Conservation (phyloP, 2,888 invertebrate genomes). For the Sinelater perroti region DNA sequence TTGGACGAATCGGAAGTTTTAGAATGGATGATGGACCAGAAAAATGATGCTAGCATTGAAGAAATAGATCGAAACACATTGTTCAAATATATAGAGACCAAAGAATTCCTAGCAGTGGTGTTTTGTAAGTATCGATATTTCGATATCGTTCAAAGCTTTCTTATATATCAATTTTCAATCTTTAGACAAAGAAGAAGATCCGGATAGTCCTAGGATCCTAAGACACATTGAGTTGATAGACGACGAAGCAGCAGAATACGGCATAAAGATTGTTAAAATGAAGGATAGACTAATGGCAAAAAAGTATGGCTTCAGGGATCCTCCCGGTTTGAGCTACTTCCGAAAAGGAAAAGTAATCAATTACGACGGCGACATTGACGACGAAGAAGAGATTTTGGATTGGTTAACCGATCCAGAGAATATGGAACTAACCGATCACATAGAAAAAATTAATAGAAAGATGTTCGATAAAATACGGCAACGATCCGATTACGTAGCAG, state of each 20-base stretch:
- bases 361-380: conserved; percentile 92
- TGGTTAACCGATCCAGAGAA: conserved; percentile 94
- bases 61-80: conserved; percentile 86
- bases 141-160: neutral
- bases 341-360: conserved; percentile 88
- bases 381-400: conserved; percentile 87
- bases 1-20: conserved; percentile 83
- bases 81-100: conserved; percentile 84
- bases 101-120: conserved; percentile 90
- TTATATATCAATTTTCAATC: neutral
- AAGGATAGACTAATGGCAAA: conserved; percentile 90
- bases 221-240: conserved; percentile 90
- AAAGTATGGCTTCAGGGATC: conserved; percentile 89
- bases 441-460: conserved; percentile 89
- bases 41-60: conserved; percentile 90
- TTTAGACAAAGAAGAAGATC: conserved; percentile 82
- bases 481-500: conserved; percentile 88
- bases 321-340: conserved; percentile 91
- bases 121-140: conserved; percentile 78
- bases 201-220: conserved; percentile 80
- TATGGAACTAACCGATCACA: conserved; percentile 93
- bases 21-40: conserved; percentile 91
- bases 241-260: conserved; percentile 90
- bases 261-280: conserved; percentile 89
- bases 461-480: conserved; percentile 93